A percentile compares a stretch with the other conserved stretches of the same genome.
Evolutionary conservation across 2,113 vertebrate genomes (phyloP).

Genomic region (Microtus oregoni): DNA sequence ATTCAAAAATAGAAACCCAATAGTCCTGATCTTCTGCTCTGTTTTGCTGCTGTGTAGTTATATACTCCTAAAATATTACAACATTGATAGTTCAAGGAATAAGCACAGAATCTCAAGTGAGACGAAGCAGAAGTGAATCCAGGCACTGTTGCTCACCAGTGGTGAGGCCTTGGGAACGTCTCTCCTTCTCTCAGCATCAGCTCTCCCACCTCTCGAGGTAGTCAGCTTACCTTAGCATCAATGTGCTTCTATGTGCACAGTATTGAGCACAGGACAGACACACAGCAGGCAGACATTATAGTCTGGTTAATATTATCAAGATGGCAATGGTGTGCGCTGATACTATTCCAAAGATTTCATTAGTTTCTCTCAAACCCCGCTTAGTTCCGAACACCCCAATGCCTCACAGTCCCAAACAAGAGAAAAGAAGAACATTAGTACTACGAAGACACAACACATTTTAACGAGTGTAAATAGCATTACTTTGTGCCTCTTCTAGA

Average conservation of each 20-base stretch:
- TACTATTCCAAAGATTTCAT: neutral
- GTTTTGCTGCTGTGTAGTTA: neutral
- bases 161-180: neutral
- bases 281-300: neutral
- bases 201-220: neutral
- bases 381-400: neutral
- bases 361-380: neutral
- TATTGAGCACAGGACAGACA: neutral
- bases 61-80: neutral
- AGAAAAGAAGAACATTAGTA: neutral
- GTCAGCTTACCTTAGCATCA: neutral
- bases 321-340: neutral
- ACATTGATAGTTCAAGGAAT: neutral
- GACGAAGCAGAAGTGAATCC: neutral
- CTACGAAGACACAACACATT: neutral
- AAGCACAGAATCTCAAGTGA: neutral
- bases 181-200: neutral
- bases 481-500: neutral
- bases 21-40: neutral
- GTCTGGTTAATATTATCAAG: neutral
- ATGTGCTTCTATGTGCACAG: neutral
- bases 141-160: neutral
- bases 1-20: slow-evolving; percentile 43
- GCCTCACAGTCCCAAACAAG: slow-evolving; percentile 5
- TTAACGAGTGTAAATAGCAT: neutral